These are phyloP conservation scores for Stenolophus ochropezus DNA, from an alignment of 2,888 invertebrate species.

Conservation along the genomic window DNA sequence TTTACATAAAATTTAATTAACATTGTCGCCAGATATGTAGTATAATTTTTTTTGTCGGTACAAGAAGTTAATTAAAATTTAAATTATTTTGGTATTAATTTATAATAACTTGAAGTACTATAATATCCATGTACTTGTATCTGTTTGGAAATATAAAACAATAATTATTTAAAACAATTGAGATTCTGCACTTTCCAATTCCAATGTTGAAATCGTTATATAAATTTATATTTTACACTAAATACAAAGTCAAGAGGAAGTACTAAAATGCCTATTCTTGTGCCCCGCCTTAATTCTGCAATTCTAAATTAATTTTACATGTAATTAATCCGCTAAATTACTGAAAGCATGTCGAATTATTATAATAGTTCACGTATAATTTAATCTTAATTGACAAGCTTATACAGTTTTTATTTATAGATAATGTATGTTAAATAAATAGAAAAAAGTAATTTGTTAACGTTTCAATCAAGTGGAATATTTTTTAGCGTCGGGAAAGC, in stretches of 20 bases:
- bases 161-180: background rate
- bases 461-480: background rate
- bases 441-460: background rate
- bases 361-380: conserved; percentile 35
- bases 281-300: conserved; percentile 18
- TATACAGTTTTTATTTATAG: conserved; percentile 13
- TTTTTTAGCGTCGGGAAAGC: background rate
- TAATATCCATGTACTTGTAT: too few species aligned
- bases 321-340: conserved; percentile 39
- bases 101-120: too few species aligned
- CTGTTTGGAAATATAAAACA: background rate
- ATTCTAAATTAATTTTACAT: conserved; percentile 33
- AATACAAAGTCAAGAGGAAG: background rate
- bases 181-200: background rate
- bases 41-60: too few species aligned
- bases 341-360: conserved; percentile 35
- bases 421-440: background rate
- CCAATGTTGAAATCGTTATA: background rate
- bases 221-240: background rate
- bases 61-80: too few species aligned
- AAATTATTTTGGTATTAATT: too few species aligned
- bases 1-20: too few species aligned
- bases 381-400: conserved; percentile 35
- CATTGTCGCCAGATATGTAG: too few species aligned
- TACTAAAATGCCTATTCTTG: background rate